These are phyloP conservation scores for Whitmania pigra DNA, from an alignment of 1,140 invertebrate species.

Conservation along the genomic window DNA sequence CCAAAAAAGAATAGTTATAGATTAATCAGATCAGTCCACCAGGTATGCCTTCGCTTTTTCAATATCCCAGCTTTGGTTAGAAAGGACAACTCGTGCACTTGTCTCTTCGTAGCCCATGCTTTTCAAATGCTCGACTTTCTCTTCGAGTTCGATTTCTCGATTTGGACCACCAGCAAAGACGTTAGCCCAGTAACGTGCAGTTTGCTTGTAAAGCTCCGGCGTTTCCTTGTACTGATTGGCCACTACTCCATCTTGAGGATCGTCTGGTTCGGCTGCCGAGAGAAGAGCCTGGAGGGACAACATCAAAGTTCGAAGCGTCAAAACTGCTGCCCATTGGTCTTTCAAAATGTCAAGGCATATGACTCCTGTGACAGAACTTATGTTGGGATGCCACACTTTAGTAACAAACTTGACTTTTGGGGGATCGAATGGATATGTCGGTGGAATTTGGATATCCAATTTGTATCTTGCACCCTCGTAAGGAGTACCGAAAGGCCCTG, in stretches of 20 bases:
- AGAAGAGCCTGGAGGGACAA: slow-evolving; percentile 79
- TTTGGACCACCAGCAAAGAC: slow-evolving; percentile 63
- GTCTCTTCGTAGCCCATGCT: slow-evolving; percentile 46
- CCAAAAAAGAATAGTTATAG: too few relatives aligned
- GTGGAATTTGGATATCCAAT: slow-evolving; percentile 91
- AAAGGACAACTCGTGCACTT: slow-evolving; percentile 37
- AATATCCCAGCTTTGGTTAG: slow-evolving; percentile 42
- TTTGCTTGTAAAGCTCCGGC: slow-evolving; percentile 67
- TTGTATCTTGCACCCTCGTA: slow-evolving; percentile 88
- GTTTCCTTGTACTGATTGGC: slow-evolving; percentile 88
- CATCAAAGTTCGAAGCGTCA: slow-evolving; percentile 89
- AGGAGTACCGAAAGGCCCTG: slow-evolving; percentile 76
- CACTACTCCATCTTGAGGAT: slow-evolving; percentile 76
- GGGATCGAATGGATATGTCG: slow-evolving; percentile 98
- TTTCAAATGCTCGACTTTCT: slow-evolving; percentile 40
- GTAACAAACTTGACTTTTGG: slow-evolving; percentile 85
- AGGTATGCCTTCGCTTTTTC: slow-evolving; percentile 38
- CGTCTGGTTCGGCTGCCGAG: slow-evolving; percentile 83
- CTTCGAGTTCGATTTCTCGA: slow-evolving; percentile 33
- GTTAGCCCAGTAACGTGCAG: slow-evolving; percentile 86
- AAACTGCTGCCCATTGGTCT: slow-evolving; percentile 98
- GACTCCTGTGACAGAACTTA: slow-evolving; percentile 93
- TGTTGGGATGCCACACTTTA: slow-evolving; percentile 99
- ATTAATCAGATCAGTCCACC: slow-evolving; percentile 28
- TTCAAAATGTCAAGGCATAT: slow-evolving; percentile 98